Evolutionary conservation across 2,113 vertebrate genomes (phyloP).

Genomic region (Oriolus oriolus): DNA sequence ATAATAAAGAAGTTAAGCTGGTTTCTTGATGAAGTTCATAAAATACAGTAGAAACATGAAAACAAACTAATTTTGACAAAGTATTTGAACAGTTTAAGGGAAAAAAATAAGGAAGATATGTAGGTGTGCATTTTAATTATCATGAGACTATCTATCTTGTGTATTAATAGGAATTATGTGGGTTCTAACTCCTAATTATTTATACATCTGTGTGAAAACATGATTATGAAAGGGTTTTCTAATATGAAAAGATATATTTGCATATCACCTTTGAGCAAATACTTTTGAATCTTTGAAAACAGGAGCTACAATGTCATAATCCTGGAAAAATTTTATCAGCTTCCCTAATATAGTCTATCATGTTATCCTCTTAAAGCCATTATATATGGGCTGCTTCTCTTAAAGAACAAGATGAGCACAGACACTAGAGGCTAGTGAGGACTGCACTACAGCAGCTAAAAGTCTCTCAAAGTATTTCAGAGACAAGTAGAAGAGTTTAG

Average conservation of each 20-base stretch:
- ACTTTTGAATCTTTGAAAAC: background rate
- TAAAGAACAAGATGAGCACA: background rate
- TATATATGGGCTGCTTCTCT: background rate
- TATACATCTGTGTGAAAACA: accelerated
- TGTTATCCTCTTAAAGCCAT: background rate
- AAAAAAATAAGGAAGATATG: background rate
- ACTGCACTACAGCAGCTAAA: background rate
- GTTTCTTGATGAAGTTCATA: background rate
- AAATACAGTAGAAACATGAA: background rate
- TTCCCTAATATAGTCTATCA: background rate
- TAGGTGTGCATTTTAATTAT: background rate
- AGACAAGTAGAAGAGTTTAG: background rate
- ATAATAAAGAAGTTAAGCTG: background rate
- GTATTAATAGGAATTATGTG: background rate
- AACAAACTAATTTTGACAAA: background rate
- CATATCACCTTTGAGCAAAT: background rate
- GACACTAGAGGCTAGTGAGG: background rate
- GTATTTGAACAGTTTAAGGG: background rate
- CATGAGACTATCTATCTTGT: background rate
- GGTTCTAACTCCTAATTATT: background rate
- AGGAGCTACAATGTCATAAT: background rate
- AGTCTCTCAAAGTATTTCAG: background rate
- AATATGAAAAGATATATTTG: background rate
- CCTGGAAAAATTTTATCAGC: background rate
- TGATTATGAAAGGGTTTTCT: background rate